phyloP scores from a whole-genome alignment of 2,888 invertebrate genomes.

The Cremastinae sp. region DNA sequence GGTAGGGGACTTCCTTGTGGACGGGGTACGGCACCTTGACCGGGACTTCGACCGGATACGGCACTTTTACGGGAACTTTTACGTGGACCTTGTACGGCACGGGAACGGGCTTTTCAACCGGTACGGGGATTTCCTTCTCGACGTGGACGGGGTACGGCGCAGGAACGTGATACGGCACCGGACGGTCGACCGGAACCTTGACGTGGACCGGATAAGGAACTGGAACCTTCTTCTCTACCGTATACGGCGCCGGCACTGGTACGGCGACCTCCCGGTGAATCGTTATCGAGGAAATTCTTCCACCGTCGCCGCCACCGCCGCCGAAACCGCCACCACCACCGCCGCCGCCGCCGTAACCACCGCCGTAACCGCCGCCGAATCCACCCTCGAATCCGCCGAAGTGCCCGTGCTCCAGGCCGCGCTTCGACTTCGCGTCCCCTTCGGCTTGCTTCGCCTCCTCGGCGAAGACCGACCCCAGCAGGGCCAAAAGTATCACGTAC shows the following conservation, averaged over 20 bases:
- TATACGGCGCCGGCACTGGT: slow-evolving; percentile 74
- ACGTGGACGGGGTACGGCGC: slow-evolving; percentile 73
- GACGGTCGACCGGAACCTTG: slow-evolving; percentile 73
- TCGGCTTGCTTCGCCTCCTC: slow-evolving; percentile 58
- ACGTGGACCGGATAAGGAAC: slow-evolving; percentile 74
- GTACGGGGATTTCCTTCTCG: slow-evolving; percentile 69
- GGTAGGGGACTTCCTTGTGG: slow-evolving; percentile 70
- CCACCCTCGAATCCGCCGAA: slow-evolving; percentile 55
- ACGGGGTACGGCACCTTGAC: slow-evolving; percentile 69
- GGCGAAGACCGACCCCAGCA: slow-evolving; percentile 66
- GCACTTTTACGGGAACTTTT: slow-evolving; percentile 71
- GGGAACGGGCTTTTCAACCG: slow-evolving; percentile 71
- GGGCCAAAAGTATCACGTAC: slow-evolving; percentile 69
- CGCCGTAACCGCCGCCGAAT: slow-evolving; percentile 62
- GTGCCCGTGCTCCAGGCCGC: slow-evolving; percentile 73
- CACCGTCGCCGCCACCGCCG: slow-evolving; percentile 67
- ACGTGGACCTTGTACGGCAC: slow-evolving; percentile 71
- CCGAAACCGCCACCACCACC: slow-evolving; percentile 64
- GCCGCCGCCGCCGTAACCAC: slow-evolving; percentile 61
- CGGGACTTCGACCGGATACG: slow-evolving; percentile 70
- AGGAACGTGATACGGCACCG: slow-evolving; percentile 69
- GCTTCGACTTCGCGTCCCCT: slow-evolving; percentile 71
- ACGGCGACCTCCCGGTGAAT: slow-evolving; percentile 75
- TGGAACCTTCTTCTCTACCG: slow-evolving; percentile 72
- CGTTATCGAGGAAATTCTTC: slow-evolving; percentile 73